These are phyloP conservation scores for Chloropsis hardwickii DNA, from an alignment of 2,113 vertebrate species.

Conservation along the genomic window DNA sequence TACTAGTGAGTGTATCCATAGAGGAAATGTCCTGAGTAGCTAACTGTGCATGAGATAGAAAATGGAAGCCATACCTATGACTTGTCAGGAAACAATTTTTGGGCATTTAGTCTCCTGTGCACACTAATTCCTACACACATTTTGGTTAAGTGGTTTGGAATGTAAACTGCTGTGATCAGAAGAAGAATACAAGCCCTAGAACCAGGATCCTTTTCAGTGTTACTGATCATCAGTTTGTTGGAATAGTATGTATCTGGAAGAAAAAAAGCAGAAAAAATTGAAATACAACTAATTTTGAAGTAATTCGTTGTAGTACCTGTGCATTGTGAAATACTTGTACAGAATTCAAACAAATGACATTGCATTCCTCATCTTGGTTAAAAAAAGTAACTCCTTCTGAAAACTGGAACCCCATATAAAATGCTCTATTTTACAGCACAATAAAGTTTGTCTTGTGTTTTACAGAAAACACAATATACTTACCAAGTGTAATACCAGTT, in stretches of 20 bases:
- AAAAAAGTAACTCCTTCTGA: background rate
- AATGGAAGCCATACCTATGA: background rate
- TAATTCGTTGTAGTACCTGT: background rate
- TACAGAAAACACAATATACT: background rate
- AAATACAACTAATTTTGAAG: background rate
- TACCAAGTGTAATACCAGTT: background rate
- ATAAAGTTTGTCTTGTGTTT: background rate
- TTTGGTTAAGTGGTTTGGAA: background rate
- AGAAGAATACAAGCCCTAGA: background rate
- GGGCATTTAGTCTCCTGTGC: background rate
- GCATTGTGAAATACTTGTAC: background rate
- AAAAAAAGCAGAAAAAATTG: background rate
- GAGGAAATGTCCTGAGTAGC: background rate
- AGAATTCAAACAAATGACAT: background rate
- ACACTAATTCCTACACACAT: background rate
- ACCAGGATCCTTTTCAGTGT: background rate
- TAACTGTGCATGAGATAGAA: background rate
- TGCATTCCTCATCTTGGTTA: background rate
- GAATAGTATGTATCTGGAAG: background rate
- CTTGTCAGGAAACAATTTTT: background rate
- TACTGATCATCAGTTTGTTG: background rate
- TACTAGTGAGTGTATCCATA: background rate
- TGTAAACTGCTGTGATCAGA: background rate
- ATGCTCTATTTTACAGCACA: background rate
- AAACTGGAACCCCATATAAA: background rate